Percentiles rank a stretch among this genome's conserved stretches.
Conservation (phyloP, 1,140 invertebrate species). For the Drosophila busckii region DNA sequence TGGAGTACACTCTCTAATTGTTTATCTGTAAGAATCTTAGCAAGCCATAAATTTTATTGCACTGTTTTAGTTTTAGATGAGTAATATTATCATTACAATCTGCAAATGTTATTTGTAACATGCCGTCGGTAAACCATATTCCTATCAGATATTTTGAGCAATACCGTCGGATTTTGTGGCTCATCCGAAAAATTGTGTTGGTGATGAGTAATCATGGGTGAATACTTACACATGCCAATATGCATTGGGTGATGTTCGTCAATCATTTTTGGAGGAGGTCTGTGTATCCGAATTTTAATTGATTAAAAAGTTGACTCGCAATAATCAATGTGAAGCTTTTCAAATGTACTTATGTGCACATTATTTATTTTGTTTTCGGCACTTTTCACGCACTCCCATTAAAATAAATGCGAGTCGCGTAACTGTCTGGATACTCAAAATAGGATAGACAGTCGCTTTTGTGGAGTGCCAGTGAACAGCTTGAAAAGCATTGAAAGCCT, state of each 20-base stretch:
- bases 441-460: constrained; percentile 22
- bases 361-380: constrained; percentile 2
- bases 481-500: constrained; percentile 14
- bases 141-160: no score
- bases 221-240: constrained; percentile 73
- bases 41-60: no score
- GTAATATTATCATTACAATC: no score
- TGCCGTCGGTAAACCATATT: constrained; percentile 48
- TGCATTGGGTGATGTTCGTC: constrained; percentile 74
- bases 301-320: constrained; percentile 7
- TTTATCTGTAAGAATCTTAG: no score
- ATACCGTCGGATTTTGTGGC: constrained; percentile 29
- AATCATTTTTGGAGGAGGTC: constrained; percentile 43
- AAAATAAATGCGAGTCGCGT: constrained; percentile 10
- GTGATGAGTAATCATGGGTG: neutral
- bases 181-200: no score
- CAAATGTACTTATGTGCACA: neutral
- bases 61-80: no score
- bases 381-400: constrained; percentile 17
- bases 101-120: no score
- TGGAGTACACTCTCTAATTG: no score
- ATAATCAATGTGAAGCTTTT: no score
- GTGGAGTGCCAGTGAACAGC: constrained; percentile 32
- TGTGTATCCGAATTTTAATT: constrained; percentile 1
- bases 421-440: constrained; percentile 15